Base-by-base conservation (phyloP, 2,797 vertebrate genomes). In the Eleutherodactylus coqui region DNA sequence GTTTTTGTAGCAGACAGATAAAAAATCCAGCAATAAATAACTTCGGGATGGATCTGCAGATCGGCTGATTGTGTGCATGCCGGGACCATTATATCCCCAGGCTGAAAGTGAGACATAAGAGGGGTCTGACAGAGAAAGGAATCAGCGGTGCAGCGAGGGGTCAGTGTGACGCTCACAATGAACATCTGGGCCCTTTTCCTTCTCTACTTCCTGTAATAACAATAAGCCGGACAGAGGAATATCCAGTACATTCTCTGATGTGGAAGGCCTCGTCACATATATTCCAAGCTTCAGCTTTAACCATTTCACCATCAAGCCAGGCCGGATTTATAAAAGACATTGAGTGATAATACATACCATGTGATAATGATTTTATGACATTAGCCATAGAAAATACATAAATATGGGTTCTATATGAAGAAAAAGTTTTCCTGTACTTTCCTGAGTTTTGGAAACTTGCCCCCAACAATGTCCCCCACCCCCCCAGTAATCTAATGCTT, bases 161-260 rank as follows among this genome's bases (percentile, higher is more conserved):
- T 87, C 86, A 87, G 43, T 6, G 32, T 9, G 82, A 55, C 86
- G 58, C 86, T 53, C 77, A 87, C 82, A 87, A 87, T 84, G 82
- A 84, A 75, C 86, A 87, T 87, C 86, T 87, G 86, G 86, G 53
- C 79, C 77, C 82, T 84, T 75, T 87, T 84, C 86, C 86, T 75
- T 55, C 76, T 79, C 53, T 49, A 80, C 76, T 84, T 87, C 86
- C 86, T 87, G 86, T 81, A 84, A 84, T 62, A 84, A 87, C 86
- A 87, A 87, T 87, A 72, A 84, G 82, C 75, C 55, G 82, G 60
- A 75, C 86, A 84, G 75, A 78, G 75, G 60, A 84, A 75, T 51
- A 73, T 51, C 62, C 81, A 83, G 62, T 7, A 38, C 80, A 87
- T 69, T 79, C 62, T 72, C 81, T 32, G 17, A 73, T 62, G 64